Evolutionary conservation across 2,888 invertebrate genomes (phyloP).

Genomic region (Falcaria lacertinaria): DNA sequence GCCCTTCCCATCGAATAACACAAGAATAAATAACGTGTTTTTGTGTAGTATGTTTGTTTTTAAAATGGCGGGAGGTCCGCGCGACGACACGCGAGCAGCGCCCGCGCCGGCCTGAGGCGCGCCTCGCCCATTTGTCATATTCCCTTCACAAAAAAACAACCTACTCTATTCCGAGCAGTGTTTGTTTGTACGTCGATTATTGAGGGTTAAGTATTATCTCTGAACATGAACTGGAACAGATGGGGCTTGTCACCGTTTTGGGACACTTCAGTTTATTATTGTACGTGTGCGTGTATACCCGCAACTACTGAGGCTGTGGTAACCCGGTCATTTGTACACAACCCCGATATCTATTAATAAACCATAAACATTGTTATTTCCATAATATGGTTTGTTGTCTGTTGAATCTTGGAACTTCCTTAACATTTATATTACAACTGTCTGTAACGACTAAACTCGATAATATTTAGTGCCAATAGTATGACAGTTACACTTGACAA

Average conservation of each 20-base stretch:
- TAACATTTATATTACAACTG: no score
- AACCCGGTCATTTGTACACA: not conserved
- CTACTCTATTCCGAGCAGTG: slow-evolving; percentile 67
- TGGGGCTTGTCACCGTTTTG: slow-evolving; percentile 54
- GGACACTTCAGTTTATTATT: slow-evolving; percentile 39
- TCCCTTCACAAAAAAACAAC: slow-evolving; percentile 75
- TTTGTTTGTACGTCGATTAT: slow-evolving; percentile 73
- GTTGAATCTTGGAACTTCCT: no score
- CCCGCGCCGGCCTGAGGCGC: slow-evolving; percentile 31
- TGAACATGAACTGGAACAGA: slow-evolving; percentile 51
- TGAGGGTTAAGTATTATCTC: slow-evolving; percentile 70
- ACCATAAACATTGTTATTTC: not conserved
- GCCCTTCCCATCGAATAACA: slow-evolving; percentile 73
- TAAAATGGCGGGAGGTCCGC: slow-evolving; percentile 79
- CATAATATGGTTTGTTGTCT: not conserved
- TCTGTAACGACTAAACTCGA: no score
- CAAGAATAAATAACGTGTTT: slow-evolving; percentile 77
- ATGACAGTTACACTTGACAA: no score
- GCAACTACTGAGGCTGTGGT: not conserved
- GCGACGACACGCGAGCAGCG: slow-evolving; percentile 77
- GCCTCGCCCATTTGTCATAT: slow-evolving; percentile 74
- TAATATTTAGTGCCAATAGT: no score
- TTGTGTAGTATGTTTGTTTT: slow-evolving; percentile 77
- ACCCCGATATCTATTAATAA: not conserved
- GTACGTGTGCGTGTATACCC: slow-evolving; percentile 9